These are phyloP conservation scores for Ptilonorhynchus violaceus DNA, from an alignment of 2,113 vertebrate species.

Conservation along the genomic window DNA sequence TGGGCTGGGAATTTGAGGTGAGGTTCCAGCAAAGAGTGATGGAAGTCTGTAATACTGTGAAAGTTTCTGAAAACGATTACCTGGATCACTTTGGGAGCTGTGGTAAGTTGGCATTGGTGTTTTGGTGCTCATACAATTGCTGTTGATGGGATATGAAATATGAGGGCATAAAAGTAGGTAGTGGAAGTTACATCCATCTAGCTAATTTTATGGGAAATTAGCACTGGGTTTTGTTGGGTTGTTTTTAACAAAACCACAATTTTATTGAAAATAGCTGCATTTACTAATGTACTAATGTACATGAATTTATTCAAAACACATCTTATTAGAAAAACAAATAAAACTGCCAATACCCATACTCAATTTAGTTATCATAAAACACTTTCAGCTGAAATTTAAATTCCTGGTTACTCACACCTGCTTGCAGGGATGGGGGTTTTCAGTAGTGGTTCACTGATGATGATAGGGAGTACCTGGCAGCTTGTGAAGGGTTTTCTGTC, in stretches of 20 bases:
- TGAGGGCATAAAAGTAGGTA: neutral
- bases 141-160: neutral
- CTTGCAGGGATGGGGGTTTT: neutral
- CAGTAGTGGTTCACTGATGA: neutral
- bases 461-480: neutral
- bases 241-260: neutral
- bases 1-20: neutral
- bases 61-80: neutral
- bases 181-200: neutral
- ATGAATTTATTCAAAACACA: neutral
- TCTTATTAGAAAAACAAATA: neutral
- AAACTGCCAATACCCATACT: neutral
- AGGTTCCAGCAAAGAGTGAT: neutral
- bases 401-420: neutral
- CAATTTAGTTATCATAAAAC: neutral
- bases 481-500: neutral
- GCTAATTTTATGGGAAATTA: neutral
- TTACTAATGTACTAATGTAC: neutral
- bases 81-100: neutral
- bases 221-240: neutral
- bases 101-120: neutral
- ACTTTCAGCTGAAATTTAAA: neutral
- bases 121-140: neutral
- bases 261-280: neutral
- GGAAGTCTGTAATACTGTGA: fast-evolving